Evolutionary conservation across 2,888 invertebrate species (phyloP).

Genomic region (Molorchus minor): DNA sequence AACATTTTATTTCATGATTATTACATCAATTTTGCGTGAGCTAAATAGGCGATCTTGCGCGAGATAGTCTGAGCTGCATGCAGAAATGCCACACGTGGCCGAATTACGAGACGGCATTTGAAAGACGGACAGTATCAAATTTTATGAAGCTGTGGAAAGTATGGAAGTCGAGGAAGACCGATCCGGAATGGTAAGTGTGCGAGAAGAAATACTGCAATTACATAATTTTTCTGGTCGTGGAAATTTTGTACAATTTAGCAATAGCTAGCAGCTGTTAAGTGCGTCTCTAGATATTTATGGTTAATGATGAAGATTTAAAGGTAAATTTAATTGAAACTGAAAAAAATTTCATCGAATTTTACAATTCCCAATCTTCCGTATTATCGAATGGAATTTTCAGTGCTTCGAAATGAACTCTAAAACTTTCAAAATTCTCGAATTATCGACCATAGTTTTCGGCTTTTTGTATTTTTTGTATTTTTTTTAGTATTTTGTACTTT

Average conservation of each 20-base stretch:
- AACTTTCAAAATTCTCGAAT: too few relatives aligned
- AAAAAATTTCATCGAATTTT: too few relatives aligned
- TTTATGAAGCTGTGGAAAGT: neutral
- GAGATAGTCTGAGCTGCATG: constrained; percentile 4
- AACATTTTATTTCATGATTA: constrained; percentile 26
- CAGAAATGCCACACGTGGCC: neutral
- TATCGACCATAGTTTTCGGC: too few relatives aligned
- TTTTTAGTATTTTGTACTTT: too few relatives aligned
- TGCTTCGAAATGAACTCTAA: too few relatives aligned
- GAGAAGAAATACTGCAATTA: neutral
- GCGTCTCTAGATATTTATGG: too few relatives aligned
- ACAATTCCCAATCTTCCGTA: too few relatives aligned
- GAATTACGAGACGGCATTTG: neutral
- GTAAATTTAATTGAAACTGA: neutral
- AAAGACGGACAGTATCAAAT: neutral
- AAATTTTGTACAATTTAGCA: neutral
- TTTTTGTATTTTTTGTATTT: too few relatives aligned
- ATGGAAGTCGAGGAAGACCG: neutral
- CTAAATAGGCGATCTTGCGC: constrained; percentile 1
- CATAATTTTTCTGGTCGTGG: neutral
- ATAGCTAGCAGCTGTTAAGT: too few relatives aligned
- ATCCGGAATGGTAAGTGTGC: too few relatives aligned
- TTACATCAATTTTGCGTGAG: constrained; percentile 22
- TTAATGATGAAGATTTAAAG: neutral
- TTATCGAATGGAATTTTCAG: too few relatives aligned